phyloP scores from a whole-genome alignment of 2,888 invertebrate genomes.

The Pomacea canaliculata region DNA sequence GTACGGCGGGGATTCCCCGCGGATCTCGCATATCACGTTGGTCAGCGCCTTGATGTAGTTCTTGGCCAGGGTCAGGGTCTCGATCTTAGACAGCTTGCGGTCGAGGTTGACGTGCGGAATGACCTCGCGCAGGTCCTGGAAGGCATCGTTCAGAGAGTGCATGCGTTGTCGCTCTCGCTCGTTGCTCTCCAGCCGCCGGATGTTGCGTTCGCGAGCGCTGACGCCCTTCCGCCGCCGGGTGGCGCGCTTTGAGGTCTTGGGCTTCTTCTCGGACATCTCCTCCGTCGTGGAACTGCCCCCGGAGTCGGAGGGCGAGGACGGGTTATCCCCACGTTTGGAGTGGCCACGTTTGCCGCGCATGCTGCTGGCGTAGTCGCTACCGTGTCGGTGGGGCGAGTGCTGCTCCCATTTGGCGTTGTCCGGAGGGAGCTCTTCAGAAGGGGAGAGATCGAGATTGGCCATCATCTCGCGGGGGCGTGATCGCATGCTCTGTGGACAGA shows the following conservation, averaged over 20 bases:
- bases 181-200: slow-evolving; percentile 89
- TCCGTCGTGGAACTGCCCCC: slow-evolving; percentile 60
- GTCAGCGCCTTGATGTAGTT: slow-evolving; percentile 91
- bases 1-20: slow-evolving; percentile 80
- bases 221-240: slow-evolving; percentile 79
- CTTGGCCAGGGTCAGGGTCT: slow-evolving; percentile 88
- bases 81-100: slow-evolving; percentile 87
- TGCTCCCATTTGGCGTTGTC: slow-evolving; percentile 22
- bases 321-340: slow-evolving; percentile 48
- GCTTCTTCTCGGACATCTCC: slow-evolving; percentile 52
- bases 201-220: slow-evolving; percentile 86
- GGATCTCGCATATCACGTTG: slow-evolving; percentile 85
- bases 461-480: slow-evolving; percentile 20
- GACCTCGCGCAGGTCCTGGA: slow-evolving; percentile 87
- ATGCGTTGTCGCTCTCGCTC: slow-evolving; percentile 91
- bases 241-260: slow-evolving; percentile 46
- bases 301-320: slow-evolving; percentile 63
- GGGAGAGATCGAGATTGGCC: slow-evolving; percentile 19
- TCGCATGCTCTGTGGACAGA: slow-evolving; percentile 23
- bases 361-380: slow-evolving; percentile 13
- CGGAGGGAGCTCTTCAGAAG: slow-evolving; percentile 23
- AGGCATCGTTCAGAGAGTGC: slow-evolving; percentile 92
- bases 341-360: slow-evolving; percentile 33
- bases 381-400: slow-evolving; percentile 15
- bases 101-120: slow-evolving; percentile 89